Evolutionary conservation across 2,113 vertebrate species (phyloP), one percentile per base, ranked within the genome.

Genomic region (Porphyrio hochstetteri): DNA sequence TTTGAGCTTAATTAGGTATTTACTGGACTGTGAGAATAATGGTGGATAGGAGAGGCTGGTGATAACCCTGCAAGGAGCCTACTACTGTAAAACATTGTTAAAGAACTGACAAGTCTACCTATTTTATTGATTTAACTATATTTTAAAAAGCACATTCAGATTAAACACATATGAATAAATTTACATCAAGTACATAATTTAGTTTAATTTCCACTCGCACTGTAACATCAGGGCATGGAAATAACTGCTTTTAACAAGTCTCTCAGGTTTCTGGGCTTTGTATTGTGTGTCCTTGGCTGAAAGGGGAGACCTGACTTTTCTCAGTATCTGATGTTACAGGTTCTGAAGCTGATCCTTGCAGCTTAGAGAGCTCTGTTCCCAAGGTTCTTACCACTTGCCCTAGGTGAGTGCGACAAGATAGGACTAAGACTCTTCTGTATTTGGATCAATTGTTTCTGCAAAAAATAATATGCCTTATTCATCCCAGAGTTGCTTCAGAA

Each of bases 241-340:
- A 77, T 63, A 74, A 23, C 70, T 82, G 24, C 63, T 94, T 93
- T 90, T 77, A 88, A 24, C 13, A 80, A 28, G 53, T 90, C 86
- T 74, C 88, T 92, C 76, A 24, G 28, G 63, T 96, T 95, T 93
- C 90, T 80, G 59, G 21, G 68, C 56, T 61, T 72, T 35, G 35
- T 74, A 67, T 86, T 21, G 0, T 36, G 9, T 90, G 42, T 75
- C 50, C 40, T 53, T 77, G 52, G 40, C 82, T 93, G 92, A 95
- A 87, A 96, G 48, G 29, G 7, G 50, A 95, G n/a, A 74, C 19
- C 46, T 76, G 64, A 28, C 86, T 89, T 93, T 56, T n/a, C 80
- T 83, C 1, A 0, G 2, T 93, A 71, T 40, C 81, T 82, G 80
- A 57, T 85, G 77, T 79, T 84, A 25, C 81, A 60, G 24, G 53